Evolutionary conservation across 2,888 invertebrate species (phyloP).

Genomic region (Campaea margaritaria): DNA sequence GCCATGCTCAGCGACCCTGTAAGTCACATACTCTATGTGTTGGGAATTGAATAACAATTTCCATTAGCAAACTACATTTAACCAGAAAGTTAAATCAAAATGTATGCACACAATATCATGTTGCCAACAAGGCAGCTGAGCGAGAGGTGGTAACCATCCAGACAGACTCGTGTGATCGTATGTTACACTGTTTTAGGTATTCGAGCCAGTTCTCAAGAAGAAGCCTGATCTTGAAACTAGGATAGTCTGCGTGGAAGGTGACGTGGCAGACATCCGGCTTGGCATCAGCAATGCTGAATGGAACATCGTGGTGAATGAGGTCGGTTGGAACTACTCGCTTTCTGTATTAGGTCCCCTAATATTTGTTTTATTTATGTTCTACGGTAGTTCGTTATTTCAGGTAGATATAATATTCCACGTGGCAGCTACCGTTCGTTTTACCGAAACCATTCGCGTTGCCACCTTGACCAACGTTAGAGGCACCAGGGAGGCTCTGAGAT

Average conservation of each 20-base stretch:
- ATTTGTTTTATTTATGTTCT: no score
- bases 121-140: no score
- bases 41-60: no score
- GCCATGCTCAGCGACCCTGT: slow-evolving; percentile 17
- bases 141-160: no score
- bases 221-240: slow-evolving; percentile 31
- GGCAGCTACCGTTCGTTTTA: slow-evolving; percentile 87
- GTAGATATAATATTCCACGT: slow-evolving; percentile 62
- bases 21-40: not conserved
- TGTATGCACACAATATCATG: no score
- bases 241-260: slow-evolving; percentile 37
- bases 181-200: slow-evolving; percentile 32
- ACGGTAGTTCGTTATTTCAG: slow-evolving; percentile 9
- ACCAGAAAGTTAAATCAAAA: no score
- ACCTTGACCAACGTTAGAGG: slow-evolving; percentile 94
- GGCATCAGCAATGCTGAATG: slow-evolving; percentile 39
- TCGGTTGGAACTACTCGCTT: slow-evolving; percentile 12
- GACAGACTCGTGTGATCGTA: no score
- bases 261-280: slow-evolving; percentile 37
- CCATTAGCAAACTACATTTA: no score
- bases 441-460: slow-evolving; percentile 92
- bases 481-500: slow-evolving; percentile 90
- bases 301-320: slow-evolving; percentile 38
- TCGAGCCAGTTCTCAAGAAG: slow-evolving; percentile 21
- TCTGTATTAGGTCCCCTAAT: not conserved